Evolutionary conservation across 2,113 vertebrate genomes (phyloP).

Genomic region (Echinops telfairi): DNA sequence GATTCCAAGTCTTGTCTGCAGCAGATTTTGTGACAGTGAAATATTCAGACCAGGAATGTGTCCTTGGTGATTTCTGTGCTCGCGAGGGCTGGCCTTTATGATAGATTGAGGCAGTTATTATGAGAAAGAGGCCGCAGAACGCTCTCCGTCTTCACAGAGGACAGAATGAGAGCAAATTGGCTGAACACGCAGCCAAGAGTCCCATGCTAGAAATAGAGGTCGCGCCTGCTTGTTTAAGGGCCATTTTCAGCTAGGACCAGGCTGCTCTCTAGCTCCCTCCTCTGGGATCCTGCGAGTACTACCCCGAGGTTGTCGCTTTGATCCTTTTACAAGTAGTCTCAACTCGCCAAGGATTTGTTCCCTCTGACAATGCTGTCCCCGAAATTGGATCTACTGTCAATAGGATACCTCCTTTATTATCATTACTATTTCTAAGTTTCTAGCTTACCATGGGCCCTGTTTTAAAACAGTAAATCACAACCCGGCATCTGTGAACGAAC

Average conservation of each 20-base stretch:
- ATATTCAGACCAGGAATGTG: constrained; percentile 23
- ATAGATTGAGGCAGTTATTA: constrained; percentile 10
- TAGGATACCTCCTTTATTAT: not conserved
- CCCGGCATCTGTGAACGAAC: not conserved
- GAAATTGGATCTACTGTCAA: not conserved
- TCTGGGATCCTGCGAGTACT: constrained; percentile 54
- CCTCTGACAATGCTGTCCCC: not conserved
- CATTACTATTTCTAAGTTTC: not conserved
- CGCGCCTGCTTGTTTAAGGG: not conserved
- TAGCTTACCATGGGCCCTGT: not conserved
- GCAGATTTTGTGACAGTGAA: constrained; percentile 47
- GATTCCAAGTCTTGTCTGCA: constrained; percentile 44
- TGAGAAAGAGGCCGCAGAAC: constrained; percentile 31
- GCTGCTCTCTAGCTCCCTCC: constrained; percentile 75
- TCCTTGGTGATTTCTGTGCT: constrained; percentile 43
- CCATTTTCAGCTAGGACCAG: constrained; percentile 1
- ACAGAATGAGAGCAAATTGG: constrained; percentile 24
- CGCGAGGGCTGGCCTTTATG: constrained; percentile 49
- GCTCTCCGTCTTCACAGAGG: constrained; percentile 29
- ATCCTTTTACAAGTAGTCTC: too few species aligned
- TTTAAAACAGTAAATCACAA: not conserved
- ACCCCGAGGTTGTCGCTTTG: not conserved
- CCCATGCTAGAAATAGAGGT: not conserved
- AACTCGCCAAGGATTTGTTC: not conserved
- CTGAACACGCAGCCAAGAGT: not conserved